Percentiles rank a stretch among this genome's conserved stretches.
These are phyloP conservation scores for Aphelinus certus DNA, from an alignment of 1,140 invertebrate genomes.

Conservation along the genomic window DNA sequence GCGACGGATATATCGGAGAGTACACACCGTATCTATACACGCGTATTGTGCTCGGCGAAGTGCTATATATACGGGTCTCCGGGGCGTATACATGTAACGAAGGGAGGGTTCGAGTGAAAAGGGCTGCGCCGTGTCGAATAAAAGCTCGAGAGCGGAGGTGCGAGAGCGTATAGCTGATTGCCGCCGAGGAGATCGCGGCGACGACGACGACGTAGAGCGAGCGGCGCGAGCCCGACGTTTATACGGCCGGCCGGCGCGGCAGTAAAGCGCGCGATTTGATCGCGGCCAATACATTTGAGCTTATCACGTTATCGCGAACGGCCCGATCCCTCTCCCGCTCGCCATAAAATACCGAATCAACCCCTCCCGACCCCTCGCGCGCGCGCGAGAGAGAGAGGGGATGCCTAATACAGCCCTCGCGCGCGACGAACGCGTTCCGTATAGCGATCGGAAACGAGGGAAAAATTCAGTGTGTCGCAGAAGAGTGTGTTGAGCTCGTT, in stretches of 20 bases:
- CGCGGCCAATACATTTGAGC: slow-evolving; percentile 65
- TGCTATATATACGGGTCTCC: no score
- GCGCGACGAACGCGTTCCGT: no score
- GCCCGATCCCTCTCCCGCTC: slow-evolving; percentile 44
- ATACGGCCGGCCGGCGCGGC: slow-evolving; percentile 53
- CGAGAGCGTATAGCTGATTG: slow-evolving; percentile 34
- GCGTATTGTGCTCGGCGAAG: no score
- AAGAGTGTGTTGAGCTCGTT: no score
- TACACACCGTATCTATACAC: no score
- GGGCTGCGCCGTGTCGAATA: no score
- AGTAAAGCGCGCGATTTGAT: slow-evolving; percentile 64
- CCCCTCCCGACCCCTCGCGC: not conserved
- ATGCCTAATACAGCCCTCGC: no score
- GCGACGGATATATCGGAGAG: no score
- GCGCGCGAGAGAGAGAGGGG: not conserved
- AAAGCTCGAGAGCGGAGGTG: not conserved
- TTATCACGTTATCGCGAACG: slow-evolving; percentile 65
- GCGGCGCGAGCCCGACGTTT: slow-evolving; percentile 45
- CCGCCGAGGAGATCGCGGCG: no score
- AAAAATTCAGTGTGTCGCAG: no score
- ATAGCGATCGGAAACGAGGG: no score
- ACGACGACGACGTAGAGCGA: no score
- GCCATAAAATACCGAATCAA: slow-evolving; percentile 58
- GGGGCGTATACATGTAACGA: slow-evolving; percentile 16
- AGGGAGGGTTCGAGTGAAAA: slow-evolving; percentile 22